These are phyloP conservation scores for Chaenocephalus aceratus DNA, from an alignment of 2,113 vertebrate genomes.

Conservation along the genomic window DNA sequence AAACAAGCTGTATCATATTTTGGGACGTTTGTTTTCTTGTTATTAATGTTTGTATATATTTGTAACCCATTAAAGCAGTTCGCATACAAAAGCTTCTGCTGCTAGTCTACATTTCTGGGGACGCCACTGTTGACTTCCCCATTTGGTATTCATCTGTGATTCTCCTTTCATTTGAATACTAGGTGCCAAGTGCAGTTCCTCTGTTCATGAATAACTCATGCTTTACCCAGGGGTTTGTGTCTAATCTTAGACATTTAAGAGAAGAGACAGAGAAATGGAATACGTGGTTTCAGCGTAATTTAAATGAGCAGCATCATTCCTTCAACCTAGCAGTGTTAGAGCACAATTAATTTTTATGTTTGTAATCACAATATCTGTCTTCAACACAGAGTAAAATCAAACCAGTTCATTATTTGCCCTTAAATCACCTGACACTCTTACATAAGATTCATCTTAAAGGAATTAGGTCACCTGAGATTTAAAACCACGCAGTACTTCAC, in stretches of 20 bases:
- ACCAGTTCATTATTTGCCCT: neutral
- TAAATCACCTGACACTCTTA: neutral
- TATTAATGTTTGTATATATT: constrained; percentile 47
- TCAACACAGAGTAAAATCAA: neutral
- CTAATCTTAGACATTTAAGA: constrained; percentile 73
- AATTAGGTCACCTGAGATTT: neutral
- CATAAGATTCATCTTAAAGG: neutral
- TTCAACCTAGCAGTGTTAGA: constrained; percentile 20
- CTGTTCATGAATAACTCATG: constrained; percentile 80
- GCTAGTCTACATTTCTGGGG: constrained; percentile 50
- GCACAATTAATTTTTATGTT: constrained; percentile 20
- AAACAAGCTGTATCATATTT: constrained; percentile 25
- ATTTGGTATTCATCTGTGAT: constrained; percentile 65
- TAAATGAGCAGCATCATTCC: constrained; percentile 53
- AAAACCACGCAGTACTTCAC: neutral
- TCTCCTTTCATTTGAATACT: constrained; percentile 70
- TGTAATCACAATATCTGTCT: constrained; percentile 1
- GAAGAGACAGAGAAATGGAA: constrained; percentile 59
- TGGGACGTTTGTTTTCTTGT: constrained; percentile 56
- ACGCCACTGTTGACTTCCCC: constrained; percentile 35
- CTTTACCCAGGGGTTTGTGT: constrained; percentile 64
- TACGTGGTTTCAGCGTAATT: constrained; percentile 53
- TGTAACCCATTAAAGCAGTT: constrained; percentile 35
- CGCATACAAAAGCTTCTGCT: constrained; percentile 33
- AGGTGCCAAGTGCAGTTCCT: constrained; percentile 73